Evolutionary conservation across 1,140 invertebrate genomes (phyloP), one percentile per base, ranked within the genome.

Genomic region (Acromyrmex heyeri): DNA sequence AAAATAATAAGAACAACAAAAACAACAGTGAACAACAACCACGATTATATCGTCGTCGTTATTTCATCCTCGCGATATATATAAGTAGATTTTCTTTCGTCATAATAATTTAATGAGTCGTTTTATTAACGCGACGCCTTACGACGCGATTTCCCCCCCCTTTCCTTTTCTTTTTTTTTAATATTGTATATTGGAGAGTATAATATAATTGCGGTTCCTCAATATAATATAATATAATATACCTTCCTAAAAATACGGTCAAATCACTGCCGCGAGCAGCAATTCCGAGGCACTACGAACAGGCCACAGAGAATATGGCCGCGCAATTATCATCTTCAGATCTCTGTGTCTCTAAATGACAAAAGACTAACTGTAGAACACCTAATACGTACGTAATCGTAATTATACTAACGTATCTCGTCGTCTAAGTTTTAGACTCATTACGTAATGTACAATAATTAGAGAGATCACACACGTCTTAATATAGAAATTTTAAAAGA

Each of bases 261-360:
- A 95, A 95, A 95, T 95, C 92, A 93, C 95, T 95, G 94, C 94
- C 92, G 90, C 92, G 93, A 95, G 95, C 95, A 95, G 95, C 93
- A 94, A 95, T 95, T 95, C 94, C 95, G 95, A 95, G 95, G 95
- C 95, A 95, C 95, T 95, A 95, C 95, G 93, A 95, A 95, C 94
- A 94, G 94, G 94, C 94, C 95, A 95, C 93, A 94, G 88, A 93
- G 91, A 95, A 93, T 94, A 95, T 95, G 95, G 94, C 94, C 95
- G 92, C 93, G 87, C 89, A 95, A 94, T 95, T 93, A 92, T 93
- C 92, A 92, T 93, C 89, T 93, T 94, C 92, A 94, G 93, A 94
- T 95, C 93, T 95, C 93, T 94, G 85, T 93, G 88, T 91, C 75
- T 87, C 93, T 93, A 94, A 95, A 93, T 93, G 91, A 95, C 94